phyloP scores from a whole-genome alignment of 2,113 vertebrate species.

The Aegithalos caudatus region DNA sequence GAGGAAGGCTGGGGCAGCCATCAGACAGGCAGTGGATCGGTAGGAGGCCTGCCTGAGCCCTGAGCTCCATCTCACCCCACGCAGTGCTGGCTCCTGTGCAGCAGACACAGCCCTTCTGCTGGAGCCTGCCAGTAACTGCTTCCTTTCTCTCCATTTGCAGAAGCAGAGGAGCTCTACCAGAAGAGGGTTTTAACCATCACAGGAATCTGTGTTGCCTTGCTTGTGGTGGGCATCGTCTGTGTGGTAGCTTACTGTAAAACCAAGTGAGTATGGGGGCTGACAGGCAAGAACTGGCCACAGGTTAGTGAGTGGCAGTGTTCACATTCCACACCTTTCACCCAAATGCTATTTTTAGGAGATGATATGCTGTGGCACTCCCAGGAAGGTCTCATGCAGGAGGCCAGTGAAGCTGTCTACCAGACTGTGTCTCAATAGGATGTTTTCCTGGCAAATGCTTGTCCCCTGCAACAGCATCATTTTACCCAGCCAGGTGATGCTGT shows the following conservation, averaged over 20 bases:
- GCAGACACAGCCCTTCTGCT: background rate
- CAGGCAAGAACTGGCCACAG: background rate
- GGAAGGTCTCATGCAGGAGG: background rate
- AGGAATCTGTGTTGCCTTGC: conserved; percentile 95
- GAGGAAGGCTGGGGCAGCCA: background rate
- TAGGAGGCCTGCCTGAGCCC: background rate
- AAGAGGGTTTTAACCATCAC: conserved; percentile 98
- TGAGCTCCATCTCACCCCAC: background rate
- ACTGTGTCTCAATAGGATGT: background rate
- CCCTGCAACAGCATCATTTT: background rate
- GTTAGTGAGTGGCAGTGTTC: background rate
- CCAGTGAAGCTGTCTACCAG: background rate
- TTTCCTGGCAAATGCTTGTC: background rate
- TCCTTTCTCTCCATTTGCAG: conserved; percentile 77
- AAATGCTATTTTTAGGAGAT: background rate
- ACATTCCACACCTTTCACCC: background rate
- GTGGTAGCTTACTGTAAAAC: conserved; percentile 99
- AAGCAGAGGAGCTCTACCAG: conserved; percentile 98
- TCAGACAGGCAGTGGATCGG: background rate
- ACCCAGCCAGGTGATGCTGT: background rate
- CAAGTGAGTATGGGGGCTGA: conserved; percentile 84
- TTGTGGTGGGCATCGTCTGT: conserved; percentile 97
- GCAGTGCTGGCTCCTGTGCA: background rate
- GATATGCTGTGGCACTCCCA: background rate
- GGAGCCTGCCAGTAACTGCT: background rate